These are phyloP conservation scores for Polypterus senegalus DNA, from an alignment of 2,113 vertebrate species.

Conservation along the genomic window DNA sequence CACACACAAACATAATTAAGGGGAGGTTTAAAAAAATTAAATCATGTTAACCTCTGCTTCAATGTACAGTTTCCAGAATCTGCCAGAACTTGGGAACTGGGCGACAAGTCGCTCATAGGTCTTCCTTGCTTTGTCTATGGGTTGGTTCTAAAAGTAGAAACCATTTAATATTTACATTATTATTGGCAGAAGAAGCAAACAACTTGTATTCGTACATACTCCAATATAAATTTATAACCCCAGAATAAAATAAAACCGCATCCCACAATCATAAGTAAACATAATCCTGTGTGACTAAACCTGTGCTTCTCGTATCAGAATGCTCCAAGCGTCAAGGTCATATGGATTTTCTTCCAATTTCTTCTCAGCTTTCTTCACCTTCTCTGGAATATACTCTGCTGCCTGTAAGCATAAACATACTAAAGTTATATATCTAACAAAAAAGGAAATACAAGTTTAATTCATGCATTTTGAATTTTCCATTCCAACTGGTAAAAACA, in stretches of 20 bases:
- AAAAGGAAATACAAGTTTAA: too few relatives aligned
- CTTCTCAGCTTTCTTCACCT: conserved; percentile 99
- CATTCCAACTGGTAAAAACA: too few relatives aligned
- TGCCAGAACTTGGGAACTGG: conserved; percentile 99
- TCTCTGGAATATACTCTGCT: conserved; percentile 93
- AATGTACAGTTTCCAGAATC: conserved; percentile 99
- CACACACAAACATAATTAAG: conserved; percentile 37
- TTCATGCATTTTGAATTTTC: too few relatives aligned
- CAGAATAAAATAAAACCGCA: conserved; percentile 8
- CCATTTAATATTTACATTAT: conserved; percentile 76
- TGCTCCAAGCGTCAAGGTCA: conserved; percentile 99
- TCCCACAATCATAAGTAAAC: conserved; percentile 73
- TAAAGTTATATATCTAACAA: not conserved
- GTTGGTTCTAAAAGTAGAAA: conserved; percentile 97
- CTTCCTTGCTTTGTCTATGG: conserved; percentile 99
- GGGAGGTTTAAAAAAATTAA: conserved; percentile 45
- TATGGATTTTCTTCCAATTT: conserved; percentile 99
- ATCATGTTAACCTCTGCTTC: conserved; percentile 97
- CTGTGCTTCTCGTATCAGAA: conserved; percentile 99
- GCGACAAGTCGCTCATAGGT: conserved; percentile 98
- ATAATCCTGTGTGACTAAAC: conserved; percentile 99
- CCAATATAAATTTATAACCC: conserved; percentile 4
- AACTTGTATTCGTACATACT: conserved; percentile 18
- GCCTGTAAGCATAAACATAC: conserved; percentile 52
- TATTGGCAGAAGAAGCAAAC: conserved; percentile 40